Conservation (phyloP, 1,140 invertebrate genomes). For the Ptiloglossa arizonensis region DNA sequence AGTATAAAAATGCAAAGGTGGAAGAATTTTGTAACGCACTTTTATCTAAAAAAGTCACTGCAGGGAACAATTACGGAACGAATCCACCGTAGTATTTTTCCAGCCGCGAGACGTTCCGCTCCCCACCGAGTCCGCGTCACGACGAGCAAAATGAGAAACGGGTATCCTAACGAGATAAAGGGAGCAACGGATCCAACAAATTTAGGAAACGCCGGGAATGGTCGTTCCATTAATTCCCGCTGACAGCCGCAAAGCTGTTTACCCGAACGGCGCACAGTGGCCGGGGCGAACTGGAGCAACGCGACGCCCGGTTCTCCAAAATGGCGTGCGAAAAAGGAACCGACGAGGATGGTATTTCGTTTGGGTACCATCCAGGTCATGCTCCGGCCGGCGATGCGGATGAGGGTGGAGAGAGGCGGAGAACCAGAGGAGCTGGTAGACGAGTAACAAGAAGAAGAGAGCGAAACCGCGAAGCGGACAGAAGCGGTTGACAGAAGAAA, state of each 20-base stretch:
- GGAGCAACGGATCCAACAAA: neutral
- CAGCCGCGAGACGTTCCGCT: too few relatives aligned
- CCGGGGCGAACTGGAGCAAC: conserved; percentile 50
- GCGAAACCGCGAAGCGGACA: conserved; percentile 59
- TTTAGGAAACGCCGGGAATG: neutral
- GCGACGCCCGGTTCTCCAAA: conserved; percentile 63
- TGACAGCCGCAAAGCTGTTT: conserved; percentile 34
- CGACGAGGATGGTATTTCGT: conserved; percentile 67
- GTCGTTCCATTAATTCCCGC: conserved; percentile 21
- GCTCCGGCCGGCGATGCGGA: conserved; percentile 65
- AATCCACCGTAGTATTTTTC: too few relatives aligned
- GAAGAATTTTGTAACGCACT: too few relatives aligned
- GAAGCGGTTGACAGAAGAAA: conserved; percentile 71
- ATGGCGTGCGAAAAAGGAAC: conserved; percentile 64
- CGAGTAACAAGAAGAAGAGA: conserved; percentile 46
- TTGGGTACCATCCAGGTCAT: conserved; percentile 79
- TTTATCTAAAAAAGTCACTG: too few relatives aligned
- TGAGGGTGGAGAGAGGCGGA: conserved; percentile 53
- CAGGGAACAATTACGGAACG: too few relatives aligned
- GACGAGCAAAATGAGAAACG: neutral
- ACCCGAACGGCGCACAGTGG: neutral
- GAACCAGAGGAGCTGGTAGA: conserved; percentile 28
- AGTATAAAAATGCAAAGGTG: too few relatives aligned
- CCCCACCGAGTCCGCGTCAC: too few relatives aligned
- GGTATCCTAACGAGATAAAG: neutral